Evolutionary conservation across 2,888 invertebrate species (phyloP).

Genomic region (Morpho deidamia): DNA sequence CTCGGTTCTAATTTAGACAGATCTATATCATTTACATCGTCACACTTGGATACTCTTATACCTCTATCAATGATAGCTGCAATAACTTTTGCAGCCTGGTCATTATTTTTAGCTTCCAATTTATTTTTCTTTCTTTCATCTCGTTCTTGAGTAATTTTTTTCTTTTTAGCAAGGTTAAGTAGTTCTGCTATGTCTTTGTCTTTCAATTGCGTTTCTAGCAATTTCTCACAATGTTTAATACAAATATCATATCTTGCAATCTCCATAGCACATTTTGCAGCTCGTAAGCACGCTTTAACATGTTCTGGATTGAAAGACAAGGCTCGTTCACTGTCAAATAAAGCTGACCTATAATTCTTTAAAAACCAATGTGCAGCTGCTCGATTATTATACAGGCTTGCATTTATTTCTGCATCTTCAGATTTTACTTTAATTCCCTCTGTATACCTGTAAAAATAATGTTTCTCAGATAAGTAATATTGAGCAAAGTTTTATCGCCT

Average conservation of each 20-base stretch:
- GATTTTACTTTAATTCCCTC: constrained; percentile 92
- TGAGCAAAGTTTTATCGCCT: no score
- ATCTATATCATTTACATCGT: constrained; percentile 63
- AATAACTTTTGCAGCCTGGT: constrained; percentile 56
- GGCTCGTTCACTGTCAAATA: constrained; percentile 89
- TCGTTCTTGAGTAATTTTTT: constrained; percentile 67
- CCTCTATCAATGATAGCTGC: constrained; percentile 63
- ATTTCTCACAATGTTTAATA: constrained; percentile 83
- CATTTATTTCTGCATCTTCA: constrained; percentile 83
- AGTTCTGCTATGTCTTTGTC: constrained; percentile 67
- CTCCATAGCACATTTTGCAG: constrained; percentile 85
- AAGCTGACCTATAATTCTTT: constrained; percentile 88
- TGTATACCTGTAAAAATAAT: constrained; percentile 82
- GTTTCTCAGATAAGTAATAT: no score
- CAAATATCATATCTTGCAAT: constrained; percentile 84
- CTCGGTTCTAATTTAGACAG: constrained; percentile 80
- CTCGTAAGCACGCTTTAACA: constrained; percentile 85
- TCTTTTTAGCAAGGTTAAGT: constrained; percentile 63
- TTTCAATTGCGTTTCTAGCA: constrained; percentile 76
- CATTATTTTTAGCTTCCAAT: constrained; percentile 53
- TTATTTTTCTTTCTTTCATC: constrained; percentile 75
- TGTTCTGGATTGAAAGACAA: constrained; percentile 86
- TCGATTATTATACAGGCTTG: constrained; percentile 93
- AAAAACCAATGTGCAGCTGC: constrained; percentile 93
- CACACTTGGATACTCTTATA: constrained; percentile 75